Base-by-base conservation (phyloP, 1,140 invertebrate species). In the Lepidotrigona ventralis region DNA sequence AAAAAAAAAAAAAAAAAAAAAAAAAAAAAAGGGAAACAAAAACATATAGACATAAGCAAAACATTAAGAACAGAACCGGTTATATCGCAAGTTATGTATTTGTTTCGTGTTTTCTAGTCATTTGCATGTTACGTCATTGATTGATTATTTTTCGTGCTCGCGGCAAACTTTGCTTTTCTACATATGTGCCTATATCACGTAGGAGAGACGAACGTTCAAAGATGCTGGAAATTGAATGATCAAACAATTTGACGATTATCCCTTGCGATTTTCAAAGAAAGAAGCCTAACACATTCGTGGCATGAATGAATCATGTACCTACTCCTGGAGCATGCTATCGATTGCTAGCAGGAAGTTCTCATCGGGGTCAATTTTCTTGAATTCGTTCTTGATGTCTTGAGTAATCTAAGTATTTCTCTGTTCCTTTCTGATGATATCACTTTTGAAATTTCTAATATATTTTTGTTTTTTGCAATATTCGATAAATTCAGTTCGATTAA, bases 241-340 rank as follows among this genome's bases (percentile, higher is more conserved):
- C 64, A 23, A 76, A 64, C 21, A 58, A 63, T 76, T 17, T 2
- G n/a, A n/a, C 21, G 23, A 66, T 0, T 8, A n/a, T 19, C 71
- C 19, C 29, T 64, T 0, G 11, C 46, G 64, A 64, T 68, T 66
- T 81, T 63, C 26, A 29, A 39, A 29, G 21, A 23, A 9, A 6
- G 60, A 12, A 54, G 12, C 26, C 68, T n/a, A 21, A 64, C 79
- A 58, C 56, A 39, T 60, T 51, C 79, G 54, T 21, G 46, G 29
- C 12, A 53, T 3, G 15, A 75, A 56, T 75, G 79, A 81, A 81
- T 81, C 79, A 81, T 51, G 72, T 66, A 75, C 21, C 71, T 66
- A 75, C 26, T 60, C 72, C 29, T n/a, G 29, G 33, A 79, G 60
- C n/a, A 11, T 53, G 29, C 39, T 81, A 81, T 81, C 51, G 79